Percentiles rank a stretch among this genome's conserved stretches.
These are phyloP conservation scores for Dasyurus viverrinus DNA, from an alignment of 2,113 vertebrate genomes.

Conservation along the genomic window DNA sequence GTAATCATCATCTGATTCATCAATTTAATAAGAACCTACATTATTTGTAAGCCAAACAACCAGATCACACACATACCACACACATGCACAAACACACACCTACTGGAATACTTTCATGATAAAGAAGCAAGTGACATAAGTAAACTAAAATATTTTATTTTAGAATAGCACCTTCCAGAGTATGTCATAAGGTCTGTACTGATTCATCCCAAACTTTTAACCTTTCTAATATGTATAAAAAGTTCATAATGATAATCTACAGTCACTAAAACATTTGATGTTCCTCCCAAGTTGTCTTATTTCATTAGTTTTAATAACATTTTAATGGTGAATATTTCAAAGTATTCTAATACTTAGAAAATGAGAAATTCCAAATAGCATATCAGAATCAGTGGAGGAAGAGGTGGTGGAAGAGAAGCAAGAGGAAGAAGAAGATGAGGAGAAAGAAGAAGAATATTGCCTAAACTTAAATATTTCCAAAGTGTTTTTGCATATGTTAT, in stretches of 20 bases:
- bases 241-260: neutral
- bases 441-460: neutral
- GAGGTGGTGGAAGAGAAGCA: neutral
- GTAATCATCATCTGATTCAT: neutral
- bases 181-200: neutral
- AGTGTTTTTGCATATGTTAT: neutral
- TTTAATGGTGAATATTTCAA: neutral
- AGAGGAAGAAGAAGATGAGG: too few species aligned
- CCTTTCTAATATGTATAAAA: neutral
- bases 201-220: conserved; percentile 2
- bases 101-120: neutral
- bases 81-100: too few species aligned
- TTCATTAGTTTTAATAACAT: conserved; percentile 26
- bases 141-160: neutral
- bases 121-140: conserved; percentile 23
- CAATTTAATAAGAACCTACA: neutral
- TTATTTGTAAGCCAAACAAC: neutral
- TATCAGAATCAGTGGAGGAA: neutral
- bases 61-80: neutral
- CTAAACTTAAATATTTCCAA: neutral
- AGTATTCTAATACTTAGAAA: neutral
- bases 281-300: neutral
- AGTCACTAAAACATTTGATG: neutral
- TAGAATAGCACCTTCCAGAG: conserved; percentile 2
- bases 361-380: neutral